Evolutionary conservation across 2,113 vertebrate genomes (phyloP).

Genomic region (Naja naja): DNA sequence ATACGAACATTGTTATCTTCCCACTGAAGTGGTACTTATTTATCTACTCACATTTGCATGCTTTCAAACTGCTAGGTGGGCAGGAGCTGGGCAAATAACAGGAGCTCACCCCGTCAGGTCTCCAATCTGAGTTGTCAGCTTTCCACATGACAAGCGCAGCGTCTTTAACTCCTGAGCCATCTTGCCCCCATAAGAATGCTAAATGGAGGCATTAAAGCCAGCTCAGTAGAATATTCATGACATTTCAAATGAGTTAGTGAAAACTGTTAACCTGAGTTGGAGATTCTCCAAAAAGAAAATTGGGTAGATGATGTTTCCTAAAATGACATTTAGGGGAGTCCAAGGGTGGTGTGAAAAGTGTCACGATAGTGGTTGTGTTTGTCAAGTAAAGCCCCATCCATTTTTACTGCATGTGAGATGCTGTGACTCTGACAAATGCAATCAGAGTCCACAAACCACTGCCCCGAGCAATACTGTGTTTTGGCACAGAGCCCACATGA

Average conservation of each 20-base stretch:
- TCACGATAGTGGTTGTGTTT: background rate
- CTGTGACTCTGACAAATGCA: background rate
- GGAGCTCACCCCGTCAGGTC: too few relatives aligned
- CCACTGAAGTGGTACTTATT: background rate
- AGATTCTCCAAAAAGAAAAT: background rate
- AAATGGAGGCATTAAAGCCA: background rate
- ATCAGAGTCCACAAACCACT: background rate
- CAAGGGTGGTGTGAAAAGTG: background rate
- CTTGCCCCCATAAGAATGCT: background rate
- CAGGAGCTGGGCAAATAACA: too few relatives aligned
- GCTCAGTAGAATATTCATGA: background rate
- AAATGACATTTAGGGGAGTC: background rate
- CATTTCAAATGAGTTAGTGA: background rate
- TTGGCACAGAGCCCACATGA: background rate
- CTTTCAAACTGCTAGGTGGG: too few relatives aligned
- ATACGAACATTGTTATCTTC: background rate
- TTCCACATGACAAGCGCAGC: too few relatives aligned
- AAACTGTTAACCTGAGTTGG: background rate
- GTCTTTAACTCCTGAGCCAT: too few relatives aligned
- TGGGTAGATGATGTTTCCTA: background rate
- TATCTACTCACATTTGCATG: too few relatives aligned
- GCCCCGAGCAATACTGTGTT: background rate
- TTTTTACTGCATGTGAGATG: background rate
- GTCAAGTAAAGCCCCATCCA: background rate
- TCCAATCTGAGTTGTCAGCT: too few relatives aligned